phyloP scores from a whole-genome alignment of 2,888 invertebrate genomes.

The Ptychoptera contaminata region DNA sequence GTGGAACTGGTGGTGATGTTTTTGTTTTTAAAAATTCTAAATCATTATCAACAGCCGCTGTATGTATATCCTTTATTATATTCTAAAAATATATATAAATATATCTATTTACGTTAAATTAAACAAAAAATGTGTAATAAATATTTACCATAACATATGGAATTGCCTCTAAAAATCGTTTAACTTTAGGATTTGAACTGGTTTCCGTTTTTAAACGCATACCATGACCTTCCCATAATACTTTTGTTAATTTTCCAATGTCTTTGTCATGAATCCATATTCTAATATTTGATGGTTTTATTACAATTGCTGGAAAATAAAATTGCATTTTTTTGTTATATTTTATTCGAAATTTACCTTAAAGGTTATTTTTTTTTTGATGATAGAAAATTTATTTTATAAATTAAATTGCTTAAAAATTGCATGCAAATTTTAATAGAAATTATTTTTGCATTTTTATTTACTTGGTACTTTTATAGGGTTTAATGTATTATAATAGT shows the following conservation, averaged over 20 bases:
- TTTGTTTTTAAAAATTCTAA: slow-evolving; percentile 50
- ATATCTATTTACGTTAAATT: background rate
- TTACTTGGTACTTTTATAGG: too few relatives aligned
- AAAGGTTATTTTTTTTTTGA: too few relatives aligned
- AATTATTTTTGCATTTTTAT: too few relatives aligned
- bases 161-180: slow-evolving; percentile 79
- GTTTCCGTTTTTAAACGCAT: slow-evolving; percentile 66
- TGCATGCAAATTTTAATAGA: too few relatives aligned
- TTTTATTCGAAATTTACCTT: background rate
- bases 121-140: background rate
- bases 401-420: too few relatives aligned
- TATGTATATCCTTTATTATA: slow-evolving; percentile 65
- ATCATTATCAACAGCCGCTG: slow-evolving; percentile 60
- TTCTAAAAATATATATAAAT: slow-evolving; percentile 45
- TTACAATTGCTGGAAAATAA: slow-evolving; percentile 46
- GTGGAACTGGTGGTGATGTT: slow-evolving; percentile 50
- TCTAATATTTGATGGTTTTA: slow-evolving; percentile 75
- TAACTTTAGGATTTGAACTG: slow-evolving; percentile 67
- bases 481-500: too few relatives aligned
- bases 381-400: too few relatives aligned
- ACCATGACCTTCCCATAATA: slow-evolving; percentile 84
- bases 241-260: slow-evolving; percentile 68
- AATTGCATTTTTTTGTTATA: background rate
- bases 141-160: slow-evolving; percentile 72
- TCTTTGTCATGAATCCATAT: slow-evolving; percentile 94